phyloP scores from a whole-genome alignment of 2,888 invertebrate genomes.

The Stegophylla sp. region DNA sequence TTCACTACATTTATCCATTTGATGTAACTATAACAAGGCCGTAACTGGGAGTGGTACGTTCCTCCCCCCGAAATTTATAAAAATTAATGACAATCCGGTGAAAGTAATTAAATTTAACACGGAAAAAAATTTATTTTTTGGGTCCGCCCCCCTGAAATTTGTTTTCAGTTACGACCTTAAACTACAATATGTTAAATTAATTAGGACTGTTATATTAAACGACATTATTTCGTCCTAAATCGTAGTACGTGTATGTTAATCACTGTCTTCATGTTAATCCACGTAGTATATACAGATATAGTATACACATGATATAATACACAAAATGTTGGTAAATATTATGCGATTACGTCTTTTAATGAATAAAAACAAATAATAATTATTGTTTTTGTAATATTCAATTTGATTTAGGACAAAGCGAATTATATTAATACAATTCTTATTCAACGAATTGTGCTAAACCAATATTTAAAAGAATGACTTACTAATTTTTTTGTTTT shows the following conservation, averaged over 20 bases:
- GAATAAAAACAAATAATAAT: background rate
- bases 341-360: background rate
- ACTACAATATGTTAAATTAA: too few species aligned
- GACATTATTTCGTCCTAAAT: slow-evolving; percentile 25
- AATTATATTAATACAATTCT: background rate
- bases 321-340: slow-evolving; percentile 15
- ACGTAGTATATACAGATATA: too few species aligned
- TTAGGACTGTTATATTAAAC: slow-evolving; percentile 9
- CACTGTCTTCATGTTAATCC: background rate
- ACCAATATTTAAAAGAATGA: slow-evolving; percentile 17
- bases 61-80: too few species aligned
- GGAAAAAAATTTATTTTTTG: too few species aligned
- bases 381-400: background rate
- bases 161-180: too few species aligned
- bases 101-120: too few species aligned
- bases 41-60: too few species aligned
- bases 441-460: background rate
- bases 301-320: too few species aligned
- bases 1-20: too few species aligned
- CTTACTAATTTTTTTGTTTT: background rate
- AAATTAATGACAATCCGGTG: too few species aligned
- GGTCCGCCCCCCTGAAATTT: too few species aligned
- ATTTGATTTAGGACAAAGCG: background rate
- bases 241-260: background rate
- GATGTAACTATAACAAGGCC: too few species aligned